Percentiles rank a stretch among this genome's conserved stretches.
phyloP scores from a whole-genome alignment of 2,797 vertebrate genomes.

The Sebastes steindachneri region DNA sequence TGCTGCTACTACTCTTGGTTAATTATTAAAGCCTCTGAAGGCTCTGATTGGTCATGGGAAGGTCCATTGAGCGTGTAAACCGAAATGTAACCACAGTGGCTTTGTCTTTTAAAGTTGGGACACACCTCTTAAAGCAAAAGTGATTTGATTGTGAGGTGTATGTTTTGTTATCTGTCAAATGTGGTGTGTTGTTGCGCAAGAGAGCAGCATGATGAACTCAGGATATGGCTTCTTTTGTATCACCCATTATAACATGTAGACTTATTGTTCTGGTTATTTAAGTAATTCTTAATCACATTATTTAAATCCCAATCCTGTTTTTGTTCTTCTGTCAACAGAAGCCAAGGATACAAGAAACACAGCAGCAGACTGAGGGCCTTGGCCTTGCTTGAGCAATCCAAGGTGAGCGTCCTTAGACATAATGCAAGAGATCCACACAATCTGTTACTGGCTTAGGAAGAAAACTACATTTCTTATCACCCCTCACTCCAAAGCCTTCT shows the following conservation, averaged over 20 bases:
- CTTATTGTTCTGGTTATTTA: not conserved
- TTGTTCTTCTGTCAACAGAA: slow-evolving; percentile 65
- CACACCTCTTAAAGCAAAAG: not conserved
- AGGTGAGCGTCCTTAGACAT: slow-evolving; percentile 65
- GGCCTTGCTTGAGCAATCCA: slow-evolving; percentile 78
- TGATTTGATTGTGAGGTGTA: not conserved
- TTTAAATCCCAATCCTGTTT: slow-evolving; percentile 4
- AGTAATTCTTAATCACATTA: not conserved
- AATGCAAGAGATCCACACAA: not conserved
- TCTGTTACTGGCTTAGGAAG: not conserved
- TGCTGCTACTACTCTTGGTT: slow-evolving; percentile 32
- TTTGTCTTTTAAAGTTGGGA: not conserved
- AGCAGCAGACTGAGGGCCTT: slow-evolving; percentile 63
- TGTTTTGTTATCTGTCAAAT: not conserved
- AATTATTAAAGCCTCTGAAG: slow-evolving; percentile 28
- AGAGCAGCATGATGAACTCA: not conserved
- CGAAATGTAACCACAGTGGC: not conserved
- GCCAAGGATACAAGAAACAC: slow-evolving; percentile 62
- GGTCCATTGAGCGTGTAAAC: not conserved
- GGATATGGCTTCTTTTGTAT: not conserved
- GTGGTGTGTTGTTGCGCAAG: not conserved
- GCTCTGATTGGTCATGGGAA: slow-evolving; percentile 6
- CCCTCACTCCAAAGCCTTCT: slow-evolving; percentile 4
- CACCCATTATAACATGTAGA: not conserved
- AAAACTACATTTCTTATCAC: not conserved